A percentile compares a stretch with the other conserved stretches of the same genome.
These are phyloP conservation scores for Xestia sexstrigata DNA, from an alignment of 2,888 invertebrate genomes.

Conservation along the genomic window DNA sequence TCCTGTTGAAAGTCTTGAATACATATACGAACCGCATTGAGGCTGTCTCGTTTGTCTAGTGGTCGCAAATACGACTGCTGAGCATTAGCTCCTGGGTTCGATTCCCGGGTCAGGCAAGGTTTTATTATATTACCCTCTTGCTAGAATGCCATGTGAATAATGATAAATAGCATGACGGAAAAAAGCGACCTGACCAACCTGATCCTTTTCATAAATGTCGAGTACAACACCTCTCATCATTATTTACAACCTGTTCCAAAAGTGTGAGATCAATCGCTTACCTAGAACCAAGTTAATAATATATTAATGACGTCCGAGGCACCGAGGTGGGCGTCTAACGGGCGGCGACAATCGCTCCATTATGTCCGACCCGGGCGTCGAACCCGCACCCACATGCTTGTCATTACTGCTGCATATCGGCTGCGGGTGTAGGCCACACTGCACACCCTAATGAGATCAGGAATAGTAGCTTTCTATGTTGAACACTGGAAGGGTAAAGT, in stretches of 20 bases:
- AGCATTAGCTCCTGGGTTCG: too few relatives aligned
- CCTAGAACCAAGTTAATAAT: constrained; percentile 63
- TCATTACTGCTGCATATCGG: constrained; percentile 68
- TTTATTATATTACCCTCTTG: too few relatives aligned
- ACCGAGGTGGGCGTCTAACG: constrained; percentile 79
- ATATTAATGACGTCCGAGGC: constrained; percentile 65
- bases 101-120: too few relatives aligned
- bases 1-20: too few relatives aligned
- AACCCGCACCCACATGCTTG: constrained; percentile 85
- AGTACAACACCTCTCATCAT: constrained; percentile 1
- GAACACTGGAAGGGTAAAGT: not conserved
- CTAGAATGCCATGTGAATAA: too few relatives aligned
- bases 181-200: too few relatives aligned
- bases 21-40: too few relatives aligned
- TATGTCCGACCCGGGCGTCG: constrained; percentile 84
- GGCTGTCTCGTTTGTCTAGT: too few relatives aligned
- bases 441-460: constrained; percentile 56
- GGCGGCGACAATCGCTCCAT: constrained; percentile 82
- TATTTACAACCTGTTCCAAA: constrained; percentile 41
- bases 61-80: too few relatives aligned
- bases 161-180: too few relatives aligned
- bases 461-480: constrained; percentile 41
- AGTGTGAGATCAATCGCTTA: constrained; percentile 51
- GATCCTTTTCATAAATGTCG: not conserved
- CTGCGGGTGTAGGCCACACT: constrained; percentile 54